Conservation (phyloP, 2,797 vertebrate species). For the Sus cebifrons region DNA sequence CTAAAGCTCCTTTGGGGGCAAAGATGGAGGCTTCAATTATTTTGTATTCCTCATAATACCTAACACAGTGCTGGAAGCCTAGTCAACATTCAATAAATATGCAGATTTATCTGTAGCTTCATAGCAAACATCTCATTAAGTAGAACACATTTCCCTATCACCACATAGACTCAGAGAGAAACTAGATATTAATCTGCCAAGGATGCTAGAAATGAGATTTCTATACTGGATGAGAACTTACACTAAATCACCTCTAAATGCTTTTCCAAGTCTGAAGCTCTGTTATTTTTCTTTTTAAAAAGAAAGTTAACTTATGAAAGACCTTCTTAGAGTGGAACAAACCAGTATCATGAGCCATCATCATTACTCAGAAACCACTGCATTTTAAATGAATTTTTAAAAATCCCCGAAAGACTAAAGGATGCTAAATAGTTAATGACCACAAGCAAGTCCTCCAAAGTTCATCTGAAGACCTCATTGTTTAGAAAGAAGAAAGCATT, state of each 20-base stretch:
- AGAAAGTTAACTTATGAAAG: background rate
- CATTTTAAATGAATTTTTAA: background rate
- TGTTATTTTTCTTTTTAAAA: constrained; percentile 34
- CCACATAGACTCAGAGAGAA: background rate
- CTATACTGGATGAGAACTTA: background rate
- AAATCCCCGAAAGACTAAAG: background rate
- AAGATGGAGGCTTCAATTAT: constrained; percentile 10
- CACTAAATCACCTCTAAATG: constrained; percentile 29
- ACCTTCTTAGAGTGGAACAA: background rate
- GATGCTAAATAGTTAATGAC: background rate
- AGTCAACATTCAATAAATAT: constrained; percentile 41
- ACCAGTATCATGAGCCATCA: background rate
- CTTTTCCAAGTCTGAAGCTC: constrained; percentile 24
- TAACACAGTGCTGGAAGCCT: constrained; percentile 16
- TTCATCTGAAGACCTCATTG: background rate
- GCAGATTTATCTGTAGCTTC: background rate
- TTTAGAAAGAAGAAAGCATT: background rate
- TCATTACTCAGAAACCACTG: background rate
- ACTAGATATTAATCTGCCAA: background rate
- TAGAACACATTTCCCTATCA: background rate
- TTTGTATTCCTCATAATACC: background rate
- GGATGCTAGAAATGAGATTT: constrained; percentile 35
- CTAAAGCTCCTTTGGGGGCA: background rate
- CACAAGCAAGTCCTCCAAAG: background rate
- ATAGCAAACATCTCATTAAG: constrained; percentile 39